A percentile compares a stretch with the other conserved stretches of the same genome.
phyloP scores from a whole-genome alignment of 2,797 vertebrate genomes.

The Poeciliopsis turneri region DNA sequence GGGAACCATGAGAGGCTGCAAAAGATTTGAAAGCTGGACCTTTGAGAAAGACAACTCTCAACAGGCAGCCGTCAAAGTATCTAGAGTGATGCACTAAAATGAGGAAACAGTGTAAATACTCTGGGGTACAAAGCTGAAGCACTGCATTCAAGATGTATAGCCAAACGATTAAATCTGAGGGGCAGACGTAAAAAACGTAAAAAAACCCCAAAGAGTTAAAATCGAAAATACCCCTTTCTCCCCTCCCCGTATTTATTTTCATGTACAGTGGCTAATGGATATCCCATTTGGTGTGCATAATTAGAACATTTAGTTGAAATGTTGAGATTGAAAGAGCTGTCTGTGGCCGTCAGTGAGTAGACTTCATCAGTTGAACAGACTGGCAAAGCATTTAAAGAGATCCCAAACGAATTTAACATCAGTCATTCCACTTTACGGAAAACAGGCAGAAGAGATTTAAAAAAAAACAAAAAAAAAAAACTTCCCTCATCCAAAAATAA shows the following conservation, averaged over 20 bases:
- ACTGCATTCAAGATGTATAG: not conserved
- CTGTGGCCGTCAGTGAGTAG: not conserved
- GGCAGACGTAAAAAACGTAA: not conserved
- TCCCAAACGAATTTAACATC: not conserved
- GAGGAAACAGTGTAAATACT: not conserved
- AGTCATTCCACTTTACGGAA: not conserved
- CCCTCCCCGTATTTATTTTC: not conserved
- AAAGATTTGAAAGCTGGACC: not conserved
- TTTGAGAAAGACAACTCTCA: not conserved
- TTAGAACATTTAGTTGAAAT: not conserved
- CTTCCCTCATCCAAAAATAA: not conserved
- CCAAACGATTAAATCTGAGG: not conserved
- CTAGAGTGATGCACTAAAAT: not conserved
- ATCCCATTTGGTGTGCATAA: not conserved
- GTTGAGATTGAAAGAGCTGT: not conserved
- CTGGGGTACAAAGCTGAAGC: not conserved
- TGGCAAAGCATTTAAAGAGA: not conserved
- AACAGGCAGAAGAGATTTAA: not conserved
- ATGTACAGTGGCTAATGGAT: not conserved
- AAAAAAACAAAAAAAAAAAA: not conserved
- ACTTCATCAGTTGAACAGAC: not conserved
- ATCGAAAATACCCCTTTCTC: accelerated
- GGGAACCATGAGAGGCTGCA: not conserved
- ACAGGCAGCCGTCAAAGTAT: not conserved
- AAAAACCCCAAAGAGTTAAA: not conserved